These are phyloP conservation scores for Entomobrya proxima DNA, from an alignment of 2,888 invertebrate species.

Conservation along the genomic window DNA sequence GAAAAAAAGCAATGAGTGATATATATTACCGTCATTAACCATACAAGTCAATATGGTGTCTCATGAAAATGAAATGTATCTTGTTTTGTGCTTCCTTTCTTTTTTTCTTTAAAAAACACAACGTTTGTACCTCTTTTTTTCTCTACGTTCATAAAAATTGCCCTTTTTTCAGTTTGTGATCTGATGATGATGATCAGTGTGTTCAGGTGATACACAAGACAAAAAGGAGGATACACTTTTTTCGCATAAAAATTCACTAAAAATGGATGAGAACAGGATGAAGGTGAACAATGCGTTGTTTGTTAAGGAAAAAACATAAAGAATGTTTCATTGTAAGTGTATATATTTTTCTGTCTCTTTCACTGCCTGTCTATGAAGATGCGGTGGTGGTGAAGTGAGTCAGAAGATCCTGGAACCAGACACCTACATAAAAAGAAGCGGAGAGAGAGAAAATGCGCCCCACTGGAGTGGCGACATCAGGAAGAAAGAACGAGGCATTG, in stretches of 20 bases:
- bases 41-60: too few species aligned
- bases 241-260: background rate
- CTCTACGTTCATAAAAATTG: too few species aligned
- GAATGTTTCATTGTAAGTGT: conserved; percentile 1
- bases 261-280: background rate
- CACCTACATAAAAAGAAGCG: conserved; percentile 40
- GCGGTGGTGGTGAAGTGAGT: background rate
- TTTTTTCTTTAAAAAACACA: too few species aligned
- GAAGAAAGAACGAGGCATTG: conserved; percentile 49
- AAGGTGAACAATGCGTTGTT: background rate
- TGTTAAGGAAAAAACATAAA: background rate
- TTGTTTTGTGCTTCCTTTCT: too few species aligned
- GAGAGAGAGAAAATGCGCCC: conserved; percentile 43
- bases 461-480: conserved; percentile 61
- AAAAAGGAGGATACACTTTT: background rate
- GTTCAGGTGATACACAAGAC: background rate
- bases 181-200: too few species aligned
- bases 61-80: too few species aligned
- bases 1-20: too few species aligned
- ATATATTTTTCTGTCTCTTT: background rate
- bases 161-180: too few species aligned
- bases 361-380: background rate
- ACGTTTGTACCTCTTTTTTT: too few species aligned
- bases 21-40: too few species aligned
- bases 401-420: conserved; percentile 41